Evolutionary conservation across 2,888 invertebrate genomes (phyloP).

Genomic region (Sisyra terminalis): DNA sequence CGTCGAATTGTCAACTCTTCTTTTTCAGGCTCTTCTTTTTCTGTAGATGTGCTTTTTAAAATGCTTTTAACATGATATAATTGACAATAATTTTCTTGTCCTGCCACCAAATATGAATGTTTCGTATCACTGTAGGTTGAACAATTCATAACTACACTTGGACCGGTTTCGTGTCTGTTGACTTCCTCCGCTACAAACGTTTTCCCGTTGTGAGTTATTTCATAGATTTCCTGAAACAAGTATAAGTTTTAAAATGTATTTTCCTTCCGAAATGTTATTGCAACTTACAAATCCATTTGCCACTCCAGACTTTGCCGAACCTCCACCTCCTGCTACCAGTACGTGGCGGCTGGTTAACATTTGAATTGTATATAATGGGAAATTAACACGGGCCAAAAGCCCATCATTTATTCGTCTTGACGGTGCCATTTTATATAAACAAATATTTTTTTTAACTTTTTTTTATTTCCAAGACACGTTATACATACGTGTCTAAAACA

Average conservation of each 20-base stretch:
- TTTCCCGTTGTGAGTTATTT: slow-evolving; percentile 69
- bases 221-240: slow-evolving; percentile 68
- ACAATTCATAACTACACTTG: slow-evolving; percentile 84
- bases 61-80: slow-evolving; percentile 51
- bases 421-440: slow-evolving; percentile 39
- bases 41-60: slow-evolving; percentile 23
- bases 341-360: slow-evolving; percentile 86
- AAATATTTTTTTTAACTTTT: slow-evolving; percentile 3
- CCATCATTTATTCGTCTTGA: slow-evolving; percentile 45
- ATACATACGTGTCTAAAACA: slow-evolving; percentile 3
- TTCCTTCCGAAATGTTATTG: not conserved
- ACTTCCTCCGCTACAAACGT: slow-evolving; percentile 78
- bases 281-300: slow-evolving; percentile 88
- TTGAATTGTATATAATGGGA: slow-evolving; percentile 82
- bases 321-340: slow-evolving; percentile 93
- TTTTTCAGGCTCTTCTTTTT: slow-evolving; percentile 32
- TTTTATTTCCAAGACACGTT: not conserved
- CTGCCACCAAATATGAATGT: slow-evolving; percentile 67
- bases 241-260: slow-evolving; percentile 4
- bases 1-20: slow-evolving; percentile 23
- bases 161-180: slow-evolving; percentile 75
- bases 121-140: slow-evolving; percentile 56
- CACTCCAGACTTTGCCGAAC: slow-evolving; percentile 91
- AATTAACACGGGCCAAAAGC: slow-evolving; percentile 74
- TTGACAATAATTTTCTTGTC: slow-evolving; percentile 84